A percentile compares a stretch with the other conserved stretches of the same genome.
Evolutionary conservation across 2,797 vertebrate species (phyloP).

Genomic region (Oophaga sylvatica): DNA sequence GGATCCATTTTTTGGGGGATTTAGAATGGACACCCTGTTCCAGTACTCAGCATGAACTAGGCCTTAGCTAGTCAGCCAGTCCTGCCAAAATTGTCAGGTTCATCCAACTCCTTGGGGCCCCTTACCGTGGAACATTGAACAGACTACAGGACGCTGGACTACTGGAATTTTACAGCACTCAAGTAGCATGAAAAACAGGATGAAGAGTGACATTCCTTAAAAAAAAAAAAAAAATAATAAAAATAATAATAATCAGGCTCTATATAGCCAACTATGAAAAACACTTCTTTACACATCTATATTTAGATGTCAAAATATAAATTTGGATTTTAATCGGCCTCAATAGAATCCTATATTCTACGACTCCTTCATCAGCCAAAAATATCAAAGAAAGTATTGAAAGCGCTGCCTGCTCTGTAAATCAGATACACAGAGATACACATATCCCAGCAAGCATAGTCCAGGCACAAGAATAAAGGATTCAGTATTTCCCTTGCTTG

Average conservation of each 20-base stretch:
- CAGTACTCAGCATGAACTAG: no score
- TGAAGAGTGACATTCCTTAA: background rate
- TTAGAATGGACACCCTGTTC: no score
- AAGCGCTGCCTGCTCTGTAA: constrained; percentile 2
- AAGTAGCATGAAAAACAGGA: background rate
- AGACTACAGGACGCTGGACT: background rate
- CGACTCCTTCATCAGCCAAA: background rate
- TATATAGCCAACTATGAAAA: background rate
- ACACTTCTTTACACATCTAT: background rate
- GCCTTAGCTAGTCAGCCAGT: no score
- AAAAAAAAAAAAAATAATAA: background rate
- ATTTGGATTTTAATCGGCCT: constrained; percentile 1
- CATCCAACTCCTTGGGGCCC: no score
- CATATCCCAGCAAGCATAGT: constrained; percentile 9
- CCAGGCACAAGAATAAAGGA: constrained; percentile 39
- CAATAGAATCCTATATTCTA: constrained; percentile 15
- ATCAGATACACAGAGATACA: constrained; percentile 29
- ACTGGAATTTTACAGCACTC: background rate
- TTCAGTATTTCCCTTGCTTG: constrained; percentile 39
- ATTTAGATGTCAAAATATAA: constrained; percentile 18
- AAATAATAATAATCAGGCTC: background rate
- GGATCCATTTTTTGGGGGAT: no score
- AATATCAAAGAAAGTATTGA: constrained; percentile 22
- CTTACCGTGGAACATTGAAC: no score
- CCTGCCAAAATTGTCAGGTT: no score